Percentiles rank a stretch among this genome's conserved stretches.
These are phyloP conservation scores for Lochmaea crataegi DNA, from an alignment of 2,888 invertebrate genomes.

Conservation along the genomic window DNA sequence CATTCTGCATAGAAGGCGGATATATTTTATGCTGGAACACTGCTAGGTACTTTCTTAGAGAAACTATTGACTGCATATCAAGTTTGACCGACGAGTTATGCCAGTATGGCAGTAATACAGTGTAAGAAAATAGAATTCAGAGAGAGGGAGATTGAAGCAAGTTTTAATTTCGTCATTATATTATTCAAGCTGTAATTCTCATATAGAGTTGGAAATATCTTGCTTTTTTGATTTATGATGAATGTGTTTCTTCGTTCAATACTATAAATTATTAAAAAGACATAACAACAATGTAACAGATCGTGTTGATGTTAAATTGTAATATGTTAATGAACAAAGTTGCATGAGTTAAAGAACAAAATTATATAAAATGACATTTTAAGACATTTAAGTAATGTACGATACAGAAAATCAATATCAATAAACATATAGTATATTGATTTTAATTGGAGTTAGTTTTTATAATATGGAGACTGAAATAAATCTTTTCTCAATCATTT, in stretches of 20 bases:
- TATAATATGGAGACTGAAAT: not conserved
- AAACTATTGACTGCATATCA: constrained; percentile 40
- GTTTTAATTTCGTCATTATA: too few relatives aligned
- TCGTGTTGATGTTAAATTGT: not conserved
- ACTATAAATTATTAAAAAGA: too few relatives aligned
- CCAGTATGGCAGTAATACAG: constrained; percentile 49
- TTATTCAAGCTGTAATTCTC: too few relatives aligned
- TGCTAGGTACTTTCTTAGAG: constrained; percentile 40
- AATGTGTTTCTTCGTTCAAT: too few relatives aligned
- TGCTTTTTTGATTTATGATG: too few relatives aligned
- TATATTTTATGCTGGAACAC: constrained; percentile 43
- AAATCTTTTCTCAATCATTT: not conserved
- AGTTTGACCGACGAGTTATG: constrained; percentile 39
- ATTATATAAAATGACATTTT: not conserved
- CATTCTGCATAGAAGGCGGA: constrained; percentile 39
- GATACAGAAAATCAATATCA: not conserved
- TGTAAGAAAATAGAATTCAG: constrained; percentile 41
- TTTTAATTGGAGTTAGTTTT: not conserved
- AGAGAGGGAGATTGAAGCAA: constrained; percentile 25
- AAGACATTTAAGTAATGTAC: not conserved
- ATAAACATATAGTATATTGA: not conserved
- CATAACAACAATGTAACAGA: not conserved
- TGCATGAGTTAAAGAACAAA: not conserved
- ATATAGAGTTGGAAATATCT: too few relatives aligned
- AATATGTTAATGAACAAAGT: not conserved